Percentiles rank a stretch among this genome's conserved stretches.
Evolutionary conservation across 2,888 invertebrate genomes (phyloP).

Genomic region (Tachystola acroxantha): DNA sequence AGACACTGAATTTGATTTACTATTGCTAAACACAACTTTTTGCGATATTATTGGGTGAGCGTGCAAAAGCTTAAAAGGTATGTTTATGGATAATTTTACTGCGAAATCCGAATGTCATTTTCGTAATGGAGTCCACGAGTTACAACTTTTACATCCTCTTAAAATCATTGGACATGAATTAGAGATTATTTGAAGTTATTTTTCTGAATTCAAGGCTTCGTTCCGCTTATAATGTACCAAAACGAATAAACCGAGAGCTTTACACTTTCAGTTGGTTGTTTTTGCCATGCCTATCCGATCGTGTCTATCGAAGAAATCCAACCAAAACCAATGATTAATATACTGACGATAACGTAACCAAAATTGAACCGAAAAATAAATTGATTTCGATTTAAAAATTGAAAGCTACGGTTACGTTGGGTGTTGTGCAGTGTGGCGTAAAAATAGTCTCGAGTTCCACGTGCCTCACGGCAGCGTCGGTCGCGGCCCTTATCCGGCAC

Average conservation of each 20-base stretch:
- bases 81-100: background rate
- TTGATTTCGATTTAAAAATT: slow-evolving; percentile 20
- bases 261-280: too few relatives aligned
- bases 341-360: too few relatives aligned
- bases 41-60: background rate
- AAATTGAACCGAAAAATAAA: slow-evolving; percentile 10
- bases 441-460: slow-evolving; percentile 43
- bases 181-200: too few relatives aligned
- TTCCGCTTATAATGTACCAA: too few relatives aligned
- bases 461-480: slow-evolving; percentile 31
- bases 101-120: background rate
- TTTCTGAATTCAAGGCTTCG: too few relatives aligned
- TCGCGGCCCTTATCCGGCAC: slow-evolving; percentile 33
- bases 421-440: slow-evolving; percentile 22
- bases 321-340: too few relatives aligned
- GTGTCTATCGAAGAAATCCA: too few relatives aligned
- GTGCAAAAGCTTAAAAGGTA: background rate
- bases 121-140: background rate
- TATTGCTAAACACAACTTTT: slow-evolving; percentile 6
- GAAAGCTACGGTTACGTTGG: slow-evolving; percentile 22
- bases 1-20: slow-evolving; percentile 36
- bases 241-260: too few relatives aligned
- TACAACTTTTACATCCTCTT: too few relatives aligned
- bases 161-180: too few relatives aligned
- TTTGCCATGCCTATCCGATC: too few relatives aligned